Evolutionary conservation across 2,113 vertebrate species (phyloP), one percentile per base, ranked within the genome.

Genomic region (Halichoerus grypus): DNA sequence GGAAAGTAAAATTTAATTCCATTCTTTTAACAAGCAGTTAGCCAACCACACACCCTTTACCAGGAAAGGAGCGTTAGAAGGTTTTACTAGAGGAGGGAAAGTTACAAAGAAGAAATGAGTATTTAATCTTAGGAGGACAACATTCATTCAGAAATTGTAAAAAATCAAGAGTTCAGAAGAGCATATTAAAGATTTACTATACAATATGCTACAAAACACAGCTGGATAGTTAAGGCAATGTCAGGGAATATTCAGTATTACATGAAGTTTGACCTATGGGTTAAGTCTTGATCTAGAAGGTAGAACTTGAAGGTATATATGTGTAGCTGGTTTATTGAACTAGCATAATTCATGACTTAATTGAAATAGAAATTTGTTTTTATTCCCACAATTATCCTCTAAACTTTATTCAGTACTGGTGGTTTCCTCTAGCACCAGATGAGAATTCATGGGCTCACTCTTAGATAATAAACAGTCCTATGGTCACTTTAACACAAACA

Each of bases 1-100:
- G 21, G 9, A 94, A 95, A 95, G 79, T 77, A 88, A 72, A 92
- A 46, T 71, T 57, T 28, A 76, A 77, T 53, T 79, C 15, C 55
- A 53, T n/a, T 91, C 13, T 95, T 81, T 87, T 24, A 88, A 95
- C 33, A 83, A 94, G 61, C 26, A 79, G 1, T 22, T 91, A 22
- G 33, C 26, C 51, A 95, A 46, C 26, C 19, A 71, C 19, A 71
- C 26, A 93, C n/a, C 24, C 59, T 91, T 69, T 92, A 57, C 83
- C 19, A 67, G 49, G 19, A 10, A 85, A 74, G 74, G 24, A 79
- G 42, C 36, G 15, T 65, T 71, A 51, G 21, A 59, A 88, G 57
- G 18, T 74, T 92, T 92, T 74, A 65, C 22, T 59, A 36, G 36
- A 85, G 57, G 91, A 74, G 11, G 15, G 39, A 91, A 84, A 61